A percentile compares a stretch with the other conserved stretches of the same genome.
phyloP scores from a whole-genome alignment of 2,797 vertebrate genomes.

The Sitta carolinensis region DNA sequence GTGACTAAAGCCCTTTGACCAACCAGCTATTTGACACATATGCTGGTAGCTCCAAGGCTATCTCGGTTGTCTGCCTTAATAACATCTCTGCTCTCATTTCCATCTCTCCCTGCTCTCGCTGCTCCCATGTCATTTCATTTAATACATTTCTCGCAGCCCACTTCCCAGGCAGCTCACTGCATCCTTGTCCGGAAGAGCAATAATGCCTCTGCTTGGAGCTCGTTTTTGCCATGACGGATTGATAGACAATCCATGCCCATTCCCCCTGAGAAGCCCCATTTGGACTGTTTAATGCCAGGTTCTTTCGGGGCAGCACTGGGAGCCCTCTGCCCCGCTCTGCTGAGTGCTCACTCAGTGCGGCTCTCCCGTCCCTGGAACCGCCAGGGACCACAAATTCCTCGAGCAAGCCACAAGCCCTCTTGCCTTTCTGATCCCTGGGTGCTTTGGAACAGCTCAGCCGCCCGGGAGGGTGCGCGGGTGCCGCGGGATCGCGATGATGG shows the following conservation, averaged over 20 bases:
- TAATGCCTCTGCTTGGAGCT: not conserved
- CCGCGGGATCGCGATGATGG: not conserved
- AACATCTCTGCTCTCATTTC: conserved; percentile 41
- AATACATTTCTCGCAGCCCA: not conserved
- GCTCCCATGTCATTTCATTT: not conserved
- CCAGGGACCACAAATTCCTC: not conserved
- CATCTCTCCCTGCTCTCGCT: not conserved
- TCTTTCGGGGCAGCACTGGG: not conserved
- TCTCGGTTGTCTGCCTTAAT: conserved; percentile 18
- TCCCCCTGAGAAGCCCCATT: conserved; percentile 25
- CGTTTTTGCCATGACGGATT: conserved; percentile 27
- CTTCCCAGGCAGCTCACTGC: not conserved
- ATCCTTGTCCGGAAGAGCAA: not conserved
- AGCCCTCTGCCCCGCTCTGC: not conserved
- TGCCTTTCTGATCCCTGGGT: not conserved
- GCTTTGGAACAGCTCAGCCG: not conserved
- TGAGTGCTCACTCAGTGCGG: not conserved
- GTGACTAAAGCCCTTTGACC: conserved; percentile 7
- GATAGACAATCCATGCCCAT: not conserved
- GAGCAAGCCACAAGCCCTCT: not conserved
- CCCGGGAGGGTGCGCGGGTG: not conserved
- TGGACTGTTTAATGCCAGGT: conserved; percentile 20
- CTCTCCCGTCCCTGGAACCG: rapidly evolving
- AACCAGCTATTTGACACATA: conserved; percentile 26
- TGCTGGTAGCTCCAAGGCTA: conserved; percentile 25